These are phyloP conservation scores for Drosophila merina DNA, from an alignment of 2,888 invertebrate species.

Conservation along the genomic window DNA sequence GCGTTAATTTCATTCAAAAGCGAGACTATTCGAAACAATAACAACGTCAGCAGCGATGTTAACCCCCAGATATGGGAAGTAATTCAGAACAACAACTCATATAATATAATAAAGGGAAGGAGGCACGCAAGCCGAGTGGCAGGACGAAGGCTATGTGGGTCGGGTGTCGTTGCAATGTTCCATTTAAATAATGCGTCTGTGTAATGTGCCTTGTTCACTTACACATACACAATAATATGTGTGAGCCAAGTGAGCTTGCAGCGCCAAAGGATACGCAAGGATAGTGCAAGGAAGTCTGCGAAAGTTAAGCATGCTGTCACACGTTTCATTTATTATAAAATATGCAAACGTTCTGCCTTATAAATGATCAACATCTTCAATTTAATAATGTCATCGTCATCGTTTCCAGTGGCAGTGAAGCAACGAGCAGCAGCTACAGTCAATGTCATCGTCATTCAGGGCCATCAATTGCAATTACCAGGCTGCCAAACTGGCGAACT, in stretches of 20 bases:
- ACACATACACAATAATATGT: slow-evolving; percentile 1
- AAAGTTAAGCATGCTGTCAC: slow-evolving; percentile 76
- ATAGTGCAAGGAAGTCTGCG: slow-evolving; percentile 20
- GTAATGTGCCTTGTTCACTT: slow-evolving; percentile 16
- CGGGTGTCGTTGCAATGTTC: slow-evolving; percentile 54
- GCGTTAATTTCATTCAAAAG: slow-evolving; percentile 23
- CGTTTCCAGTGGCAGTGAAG: slow-evolving; percentile 12
- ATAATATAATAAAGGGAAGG: background rate
- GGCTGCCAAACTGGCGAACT: background rate
- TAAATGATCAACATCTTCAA: slow-evolving; percentile 63
- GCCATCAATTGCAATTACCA: slow-evolving; percentile 51
- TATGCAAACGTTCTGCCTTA: slow-evolving; percentile 63
- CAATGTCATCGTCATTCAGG: slow-evolving; percentile 45
- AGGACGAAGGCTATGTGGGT: slow-evolving; percentile 11
- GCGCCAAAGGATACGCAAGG: slow-evolving; percentile 1
- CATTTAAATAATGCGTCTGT: slow-evolving; percentile 70
- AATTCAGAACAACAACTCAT: background rate
- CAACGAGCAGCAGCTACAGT: slow-evolving; percentile 2
- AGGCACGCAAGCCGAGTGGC: slow-evolving; percentile 16
- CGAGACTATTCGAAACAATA: slow-evolving; percentile 24
- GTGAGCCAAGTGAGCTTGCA: background rate
- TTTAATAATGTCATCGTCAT: slow-evolving; percentile 68
- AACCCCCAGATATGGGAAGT: slow-evolving; percentile 16
- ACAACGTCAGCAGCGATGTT: slow-evolving; percentile 33
- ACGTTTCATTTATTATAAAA: slow-evolving; percentile 78